phyloP scores from a whole-genome alignment of 2,888 invertebrate genomes.

The Eupithecia subfuscata region DNA sequence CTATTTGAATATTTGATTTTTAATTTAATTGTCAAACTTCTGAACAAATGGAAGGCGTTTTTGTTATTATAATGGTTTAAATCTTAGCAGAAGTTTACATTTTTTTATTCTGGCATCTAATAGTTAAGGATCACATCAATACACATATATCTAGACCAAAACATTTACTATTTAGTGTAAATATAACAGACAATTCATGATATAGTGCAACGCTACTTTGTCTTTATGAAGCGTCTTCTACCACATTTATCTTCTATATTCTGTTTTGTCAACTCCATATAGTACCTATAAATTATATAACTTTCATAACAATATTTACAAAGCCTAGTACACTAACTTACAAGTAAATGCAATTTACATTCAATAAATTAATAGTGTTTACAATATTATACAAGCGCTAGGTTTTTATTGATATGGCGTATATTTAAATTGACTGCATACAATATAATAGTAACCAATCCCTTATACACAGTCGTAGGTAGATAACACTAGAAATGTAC shows the following conservation, averaged over 20 bases:
- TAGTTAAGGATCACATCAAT: conserved; percentile 68
- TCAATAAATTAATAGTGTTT: conserved; percentile 82
- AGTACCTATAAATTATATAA: conserved; percentile 84
- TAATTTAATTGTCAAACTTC: conserved; percentile 44
- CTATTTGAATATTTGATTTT: conserved; percentile 66
- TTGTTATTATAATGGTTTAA: conserved; percentile 25
- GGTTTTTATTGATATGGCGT: conserved; percentile 81
- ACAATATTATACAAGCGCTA: conserved; percentile 83
- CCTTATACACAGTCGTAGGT: conserved; percentile 36
- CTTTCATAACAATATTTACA: conserved; percentile 84
- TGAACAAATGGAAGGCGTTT: conserved; percentile 40
- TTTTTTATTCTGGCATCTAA: conserved; percentile 46
- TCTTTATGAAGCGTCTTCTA: conserved; percentile 65
- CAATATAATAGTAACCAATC: conserved; percentile 40
- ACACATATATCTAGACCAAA: conserved; percentile 75
- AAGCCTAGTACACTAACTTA: conserved; percentile 82
- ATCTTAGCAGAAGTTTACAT: conserved; percentile 39
- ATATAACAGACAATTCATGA: conserved; percentile 67
- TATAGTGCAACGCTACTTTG: conserved; percentile 76
- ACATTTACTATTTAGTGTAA: conserved; percentile 75
- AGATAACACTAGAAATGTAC: conserved; percentile 26
- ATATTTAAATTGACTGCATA: conserved; percentile 73
- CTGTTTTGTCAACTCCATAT: conserved; percentile 70
- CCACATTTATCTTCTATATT: conserved; percentile 73
- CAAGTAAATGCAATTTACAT: conserved; percentile 82